phyloP scores from a whole-genome alignment of 1,140 invertebrate genomes.

The Trichonephila inaurata region DNA sequence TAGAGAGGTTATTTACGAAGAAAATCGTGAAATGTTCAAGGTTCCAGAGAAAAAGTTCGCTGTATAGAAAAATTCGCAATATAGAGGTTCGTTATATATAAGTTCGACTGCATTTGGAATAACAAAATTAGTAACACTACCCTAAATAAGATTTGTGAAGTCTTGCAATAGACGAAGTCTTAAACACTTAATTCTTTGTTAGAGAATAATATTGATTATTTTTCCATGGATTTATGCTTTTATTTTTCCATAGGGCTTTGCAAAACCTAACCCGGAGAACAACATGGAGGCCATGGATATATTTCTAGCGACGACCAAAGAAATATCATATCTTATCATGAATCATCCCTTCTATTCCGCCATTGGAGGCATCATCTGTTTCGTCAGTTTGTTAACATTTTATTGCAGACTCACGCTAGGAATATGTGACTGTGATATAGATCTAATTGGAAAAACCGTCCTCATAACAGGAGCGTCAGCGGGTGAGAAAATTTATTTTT shows the following conservation, averaged over 20 bases:
- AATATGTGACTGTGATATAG: conserved; percentile 81
- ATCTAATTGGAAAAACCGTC: conserved; percentile 89
- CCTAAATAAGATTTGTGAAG: no score
- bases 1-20: no score
- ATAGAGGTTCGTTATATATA: no score
- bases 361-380: conserved; percentile 3
- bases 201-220: no score
- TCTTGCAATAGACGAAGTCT: no score
- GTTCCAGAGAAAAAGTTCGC: no score
- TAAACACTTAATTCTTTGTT: no score
- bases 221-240: not conserved
- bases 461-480: conserved; percentile 92
- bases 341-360: conserved; percentile 37
- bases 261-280: not conserved
- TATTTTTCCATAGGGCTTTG: not conserved
- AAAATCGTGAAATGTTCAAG: no score
- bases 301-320: not conserved
- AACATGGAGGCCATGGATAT: conserved; percentile 61
- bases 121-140: no score
- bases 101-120: no score
- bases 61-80: no score
- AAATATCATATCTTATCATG: conserved; percentile 33
- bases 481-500: not conserved
- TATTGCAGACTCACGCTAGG: conserved; percentile 58
- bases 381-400: conserved; percentile 27